Percentiles rank a stretch among this genome's conserved stretches.
phyloP scores from a whole-genome alignment of 1,140 invertebrate genomes.

The Berghia stephanieae region DNA sequence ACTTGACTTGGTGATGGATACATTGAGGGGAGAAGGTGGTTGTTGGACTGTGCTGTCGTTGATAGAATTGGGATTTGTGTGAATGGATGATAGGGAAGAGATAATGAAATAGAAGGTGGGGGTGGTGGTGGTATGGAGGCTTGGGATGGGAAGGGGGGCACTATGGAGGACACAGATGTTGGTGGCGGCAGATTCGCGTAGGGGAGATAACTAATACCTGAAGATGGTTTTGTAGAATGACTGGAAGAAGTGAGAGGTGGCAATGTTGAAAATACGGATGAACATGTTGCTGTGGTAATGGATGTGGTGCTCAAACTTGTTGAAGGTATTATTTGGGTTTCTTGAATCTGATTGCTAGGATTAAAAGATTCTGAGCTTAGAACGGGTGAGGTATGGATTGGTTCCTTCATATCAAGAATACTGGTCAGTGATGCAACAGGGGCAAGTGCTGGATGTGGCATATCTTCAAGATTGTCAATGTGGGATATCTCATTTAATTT shows the following conservation, averaged over 20 bases:
- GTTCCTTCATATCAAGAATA: background rate
- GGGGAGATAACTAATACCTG: conserved; percentile 16
- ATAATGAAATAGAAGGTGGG: background rate
- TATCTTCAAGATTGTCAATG: too few species aligned
- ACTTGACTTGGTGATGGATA: too few species aligned
- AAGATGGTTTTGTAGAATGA: conserved; percentile 1
- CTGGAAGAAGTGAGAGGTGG: conserved; percentile 1
- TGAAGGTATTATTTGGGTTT: background rate
- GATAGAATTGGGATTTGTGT: too few species aligned
- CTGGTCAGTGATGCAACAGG: background rate
- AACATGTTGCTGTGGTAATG: background rate
- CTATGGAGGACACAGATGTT: conserved; percentile 13
- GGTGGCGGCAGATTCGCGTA: background rate
- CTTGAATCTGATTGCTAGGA: background rate
- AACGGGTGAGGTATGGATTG: background rate
- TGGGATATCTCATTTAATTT: too few species aligned
- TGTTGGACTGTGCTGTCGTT: too few species aligned
- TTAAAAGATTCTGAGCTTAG: background rate
- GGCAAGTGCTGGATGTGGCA: background rate
- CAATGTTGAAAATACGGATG: background rate
- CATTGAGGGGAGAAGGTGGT: too few species aligned
- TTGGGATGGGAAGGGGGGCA: background rate
- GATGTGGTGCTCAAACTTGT: background rate
- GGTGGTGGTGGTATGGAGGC: background rate
- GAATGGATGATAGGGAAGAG: too few species aligned